Conservation (phyloP, 2,797 vertebrate species). For the Rhabdophis nuchalis region DNA sequence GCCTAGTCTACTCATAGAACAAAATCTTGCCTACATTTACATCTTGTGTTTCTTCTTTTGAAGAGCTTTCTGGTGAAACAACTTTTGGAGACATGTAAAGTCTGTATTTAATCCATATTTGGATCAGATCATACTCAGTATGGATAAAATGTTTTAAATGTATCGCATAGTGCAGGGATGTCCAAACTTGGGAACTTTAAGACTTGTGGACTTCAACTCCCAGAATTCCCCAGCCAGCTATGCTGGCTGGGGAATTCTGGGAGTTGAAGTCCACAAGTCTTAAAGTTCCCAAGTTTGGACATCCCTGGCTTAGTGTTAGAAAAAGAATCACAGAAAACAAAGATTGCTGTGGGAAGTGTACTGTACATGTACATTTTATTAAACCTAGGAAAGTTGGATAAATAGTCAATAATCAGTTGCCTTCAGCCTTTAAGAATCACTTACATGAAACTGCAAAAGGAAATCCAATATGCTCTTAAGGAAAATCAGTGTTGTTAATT, state of each 20-base stretch:
- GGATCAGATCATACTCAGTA: constrained; percentile 58
- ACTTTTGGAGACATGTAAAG: constrained; percentile 27
- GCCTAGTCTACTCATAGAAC: neutral
- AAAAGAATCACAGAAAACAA: constrained; percentile 42
- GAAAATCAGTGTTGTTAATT: neutral
- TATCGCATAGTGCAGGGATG: constrained; percentile 40
- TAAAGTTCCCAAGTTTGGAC: too few relatives aligned
- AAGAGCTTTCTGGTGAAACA: constrained; percentile 13
- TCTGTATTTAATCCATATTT: constrained; percentile 51
- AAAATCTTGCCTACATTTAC: neutral
- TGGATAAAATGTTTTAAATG: constrained; percentile 54
- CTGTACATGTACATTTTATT: neutral
- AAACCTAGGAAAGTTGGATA: neutral
- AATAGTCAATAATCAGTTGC: neutral
- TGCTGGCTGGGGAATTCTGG: too few relatives aligned
- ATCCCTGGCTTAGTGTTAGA: constrained; percentile 43
- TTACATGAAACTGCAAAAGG: neutral
- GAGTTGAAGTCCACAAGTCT: too few relatives aligned
- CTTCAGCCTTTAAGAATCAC: neutral
- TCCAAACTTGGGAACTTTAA: too few relatives aligned
- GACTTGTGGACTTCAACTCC: too few relatives aligned
- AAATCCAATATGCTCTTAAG: neutral
- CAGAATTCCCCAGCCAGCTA: too few relatives aligned
- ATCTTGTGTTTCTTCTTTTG: neutral
- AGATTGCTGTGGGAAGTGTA: neutral